Conservation (phyloP, 2,797 vertebrate genomes). For the Cossypha dichroa region DNA sequence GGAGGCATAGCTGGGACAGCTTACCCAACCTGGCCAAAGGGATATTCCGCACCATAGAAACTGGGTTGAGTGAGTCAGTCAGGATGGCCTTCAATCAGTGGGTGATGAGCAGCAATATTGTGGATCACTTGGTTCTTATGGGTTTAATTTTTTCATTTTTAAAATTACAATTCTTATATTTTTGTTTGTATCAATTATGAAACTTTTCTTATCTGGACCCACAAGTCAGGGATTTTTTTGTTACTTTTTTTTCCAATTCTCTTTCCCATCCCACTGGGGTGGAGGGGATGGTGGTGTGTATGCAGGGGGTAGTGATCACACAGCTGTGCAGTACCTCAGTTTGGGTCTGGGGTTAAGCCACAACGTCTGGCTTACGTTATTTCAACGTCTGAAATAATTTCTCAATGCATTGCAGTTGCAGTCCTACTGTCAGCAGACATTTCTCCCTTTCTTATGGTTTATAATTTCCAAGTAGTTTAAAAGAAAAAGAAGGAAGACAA, state of each 20-base stretch:
- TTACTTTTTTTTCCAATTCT: not conserved
- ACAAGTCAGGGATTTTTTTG: not conserved
- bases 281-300: too few species aligned
- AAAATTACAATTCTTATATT: not conserved
- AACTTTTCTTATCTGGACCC: not conserved
- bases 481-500: too few species aligned
- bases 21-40: not conserved
- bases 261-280: not conserved
- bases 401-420: too few species aligned
- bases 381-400: too few species aligned
- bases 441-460: too few species aligned
- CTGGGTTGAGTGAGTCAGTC: not conserved
- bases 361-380: too few species aligned
- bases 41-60: not conserved
- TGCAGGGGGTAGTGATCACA: too few species aligned
- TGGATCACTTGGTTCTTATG: not conserved
- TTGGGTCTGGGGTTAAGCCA: too few species aligned
- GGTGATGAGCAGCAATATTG: not conserved
- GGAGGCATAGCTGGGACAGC: not conserved
- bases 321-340: too few species aligned
- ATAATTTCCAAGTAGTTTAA: too few species aligned
- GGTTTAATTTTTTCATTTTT: not conserved
- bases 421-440: too few species aligned
- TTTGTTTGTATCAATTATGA: not conserved
- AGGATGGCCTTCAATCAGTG: not conserved